A percentile compares a stretch with the other conserved stretches of the same genome.
phyloP scores from a whole-genome alignment of 1,140 invertebrate species.

The Cyrtorhinus lividipennis region DNA sequence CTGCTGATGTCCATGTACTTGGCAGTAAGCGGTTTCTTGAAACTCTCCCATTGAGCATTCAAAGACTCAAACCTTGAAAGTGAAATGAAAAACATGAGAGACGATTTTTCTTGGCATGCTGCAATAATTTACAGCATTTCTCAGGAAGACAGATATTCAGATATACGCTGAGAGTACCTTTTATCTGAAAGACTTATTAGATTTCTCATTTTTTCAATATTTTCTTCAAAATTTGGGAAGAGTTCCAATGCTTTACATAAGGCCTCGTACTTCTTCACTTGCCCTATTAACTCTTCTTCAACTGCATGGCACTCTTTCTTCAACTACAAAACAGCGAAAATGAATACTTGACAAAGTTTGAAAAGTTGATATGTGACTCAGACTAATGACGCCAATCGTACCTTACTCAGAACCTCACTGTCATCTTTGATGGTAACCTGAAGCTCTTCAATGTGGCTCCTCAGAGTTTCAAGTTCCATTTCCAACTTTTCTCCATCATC shows the following conservation, averaged over 20 bases:
- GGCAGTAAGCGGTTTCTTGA: constrained; percentile 45
- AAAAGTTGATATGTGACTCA: too few species aligned
- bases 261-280: constrained; percentile 29
- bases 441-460: constrained; percentile 28
- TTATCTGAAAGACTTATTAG: constrained; percentile 43
- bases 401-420: constrained; percentile 11
- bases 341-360: background rate
- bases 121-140: too few species aligned
- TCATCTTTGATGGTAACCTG: constrained; percentile 31
- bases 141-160: too few species aligned
- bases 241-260: constrained; percentile 45
- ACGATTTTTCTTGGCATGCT: too few species aligned
- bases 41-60: constrained; percentile 53
- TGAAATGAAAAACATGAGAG: too few species aligned
- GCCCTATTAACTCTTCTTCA: constrained; percentile 28
- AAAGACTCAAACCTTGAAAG: constrained; percentile 34
- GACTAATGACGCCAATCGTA: too few species aligned
- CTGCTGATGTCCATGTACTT: constrained; percentile 43
- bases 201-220: constrained; percentile 44
- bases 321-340: constrained; percentile 22
- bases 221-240: constrained; percentile 43
- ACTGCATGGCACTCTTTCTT: constrained; percentile 30
- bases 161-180: too few species aligned
- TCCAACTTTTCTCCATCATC: constrained; percentile 17
- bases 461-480: constrained; percentile 26